Evolutionary conservation across 1,140 invertebrate genomes (phyloP), one percentile per base, ranked within the genome.

Genomic region (Holotrichia oblita): DNA sequence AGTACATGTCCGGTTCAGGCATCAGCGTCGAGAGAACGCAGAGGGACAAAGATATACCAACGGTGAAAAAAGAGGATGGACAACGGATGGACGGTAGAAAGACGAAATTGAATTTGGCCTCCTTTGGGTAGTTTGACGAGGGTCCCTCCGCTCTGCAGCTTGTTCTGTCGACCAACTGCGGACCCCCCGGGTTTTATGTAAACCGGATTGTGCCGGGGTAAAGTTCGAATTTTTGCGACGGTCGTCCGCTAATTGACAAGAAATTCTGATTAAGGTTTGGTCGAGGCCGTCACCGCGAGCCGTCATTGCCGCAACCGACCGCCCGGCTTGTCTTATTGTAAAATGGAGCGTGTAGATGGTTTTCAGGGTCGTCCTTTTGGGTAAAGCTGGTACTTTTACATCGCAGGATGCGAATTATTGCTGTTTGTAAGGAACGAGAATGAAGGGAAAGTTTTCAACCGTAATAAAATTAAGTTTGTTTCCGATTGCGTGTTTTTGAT

Each of bases 231-330:
- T 55, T 55, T 55, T 55, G 14, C 48, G 48, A 17, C 14, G 48
- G 44, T 14, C 6, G 6, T 14, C 14, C 48, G 48, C 48, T 55
- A 55, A 55, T 55, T 55, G 48, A 55, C 48, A 55, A 55, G 48
- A 55, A 55, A 55, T 55, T 55, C n/a, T 55, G 48, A 55, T 55
- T 20, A 55, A 55, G 48, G 48, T 55, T 55, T 55, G 48, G 48
- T 55, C 27, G 42, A 14, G 42, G 9, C 8, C 42, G 42, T 34
- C 27, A 34, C 48, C 14, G n/a, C 27, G 12, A 55, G 14, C 17
- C 48, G 14, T 55, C 12, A 17, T 17, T 55, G 12, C 48, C 14
- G 48, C 14, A n/a, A 55, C 48, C 9, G 48, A 9, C n/a, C n/a
- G n/a, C n/a, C 14, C 17, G 48, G 17, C 48, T 17, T 55, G 14